Base-by-base conservation (phyloP, 2,888 invertebrate genomes). In the Hyppa rectilinea region DNA sequence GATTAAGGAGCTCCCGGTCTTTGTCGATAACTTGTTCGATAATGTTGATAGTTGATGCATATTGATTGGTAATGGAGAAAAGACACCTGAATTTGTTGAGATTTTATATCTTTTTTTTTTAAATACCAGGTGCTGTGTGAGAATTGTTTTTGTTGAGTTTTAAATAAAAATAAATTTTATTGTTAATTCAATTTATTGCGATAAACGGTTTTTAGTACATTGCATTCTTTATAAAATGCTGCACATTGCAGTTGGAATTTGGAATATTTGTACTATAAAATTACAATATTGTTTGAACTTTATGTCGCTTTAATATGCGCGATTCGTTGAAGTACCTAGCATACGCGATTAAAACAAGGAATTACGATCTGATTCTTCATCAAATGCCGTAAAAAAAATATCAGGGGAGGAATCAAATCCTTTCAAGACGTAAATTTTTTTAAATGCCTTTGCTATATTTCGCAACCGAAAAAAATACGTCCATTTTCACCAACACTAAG, bases 1-100 rank as follows among this genome's bases (percentile, higher is more conserved):
- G 90, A 91, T 92, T 90, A 90, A 73, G 86, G 85, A 80, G 93
- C 93, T 93, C 93, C 94, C 91, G 92, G 94, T 94, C 91, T 93
- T 93, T 76, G 71, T 65, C 70, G 71, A 82, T 79, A 79, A 68
- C 55, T 67, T 49, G 31, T 56, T 71, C 71, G 75, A 70, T 81
- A 75, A 77, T 80, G 65, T 67, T 65, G 76, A 81, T 84, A 84
- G 75, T 75, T 74, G 84, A 84, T 84, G 66, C 71, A 56, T 85
- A 83, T 79, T 77, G 83, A 81, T 80, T 72, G 75, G 75, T 84
- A 83, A 85, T 81, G 83, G 60, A 76, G 52, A 17, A 75, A 56
- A 58, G n/a, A 64, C 64, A 64, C 69, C 52, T 58, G 79, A 75
- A 74, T 75, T 64, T 58, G 43, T 49, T 29, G 12, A 74, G 29